Evolutionary conservation across 2,797 vertebrate genomes (phyloP).

Genomic region (Molossus molossus): DNA sequence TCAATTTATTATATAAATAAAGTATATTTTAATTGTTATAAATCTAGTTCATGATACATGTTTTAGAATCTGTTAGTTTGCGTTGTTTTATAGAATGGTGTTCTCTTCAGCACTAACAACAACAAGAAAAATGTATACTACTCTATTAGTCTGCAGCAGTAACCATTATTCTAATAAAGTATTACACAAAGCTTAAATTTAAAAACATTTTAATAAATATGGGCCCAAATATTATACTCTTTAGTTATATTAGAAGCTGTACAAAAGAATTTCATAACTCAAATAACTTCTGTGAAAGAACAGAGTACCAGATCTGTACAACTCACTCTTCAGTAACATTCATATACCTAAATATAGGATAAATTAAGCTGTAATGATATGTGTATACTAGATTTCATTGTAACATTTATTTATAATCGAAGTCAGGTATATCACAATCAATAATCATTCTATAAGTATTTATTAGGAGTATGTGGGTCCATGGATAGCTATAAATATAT

Average conservation of each 20-base stretch:
- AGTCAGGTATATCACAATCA: constrained; percentile 44
- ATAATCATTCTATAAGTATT: constrained; percentile 20
- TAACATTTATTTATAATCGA: constrained; percentile 49
- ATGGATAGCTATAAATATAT: not conserved
- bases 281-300: constrained; percentile 59
- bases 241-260: constrained; percentile 20
- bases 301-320: not conserved
- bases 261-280: constrained; percentile 45
- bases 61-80: not conserved
- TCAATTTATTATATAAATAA: not conserved
- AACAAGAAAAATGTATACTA: not conserved
- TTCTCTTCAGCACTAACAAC: constrained; percentile 39
- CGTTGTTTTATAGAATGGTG: not conserved
- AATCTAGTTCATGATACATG: not conserved
- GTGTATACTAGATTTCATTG: not conserved
- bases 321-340: not conserved
- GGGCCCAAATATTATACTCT: not conserved
- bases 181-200: constrained; percentile 43
- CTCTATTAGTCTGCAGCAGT: constrained; percentile 4
- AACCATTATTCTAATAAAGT: constrained; percentile 7
- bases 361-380: not conserved
- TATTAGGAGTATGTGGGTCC: constrained; percentile 5
- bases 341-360: not conserved
- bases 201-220: constrained; percentile 59
- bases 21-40: constrained; percentile 55